Conservation (phyloP, 2,888 invertebrate species). For the Rotaria macrura region DNA sequence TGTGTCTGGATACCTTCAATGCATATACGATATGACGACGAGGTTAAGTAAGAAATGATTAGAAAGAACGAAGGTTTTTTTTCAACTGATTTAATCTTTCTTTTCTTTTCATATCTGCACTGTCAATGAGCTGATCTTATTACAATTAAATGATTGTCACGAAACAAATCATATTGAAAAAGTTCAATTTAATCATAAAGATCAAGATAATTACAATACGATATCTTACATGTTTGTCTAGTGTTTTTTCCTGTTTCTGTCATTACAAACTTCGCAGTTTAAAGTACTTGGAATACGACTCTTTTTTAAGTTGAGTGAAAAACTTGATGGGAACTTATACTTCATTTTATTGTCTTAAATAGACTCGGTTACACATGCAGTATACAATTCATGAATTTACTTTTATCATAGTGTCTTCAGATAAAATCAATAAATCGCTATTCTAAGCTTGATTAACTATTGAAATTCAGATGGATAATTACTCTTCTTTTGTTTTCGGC, state of each 20-base stretch:
- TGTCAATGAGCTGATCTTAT: constrained; percentile 74
- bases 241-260: no score
- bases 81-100: background rate
- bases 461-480: constrained; percentile 92
- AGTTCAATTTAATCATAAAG: constrained; percentile 67
- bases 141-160: constrained; percentile 78
- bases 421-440: constrained; percentile 75
- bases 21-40: background rate
- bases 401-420: constrained; percentile 69
- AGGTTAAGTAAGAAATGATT: background rate
- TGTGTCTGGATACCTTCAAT: background rate
- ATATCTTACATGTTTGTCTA: no score
- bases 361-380: constrained; percentile 71
- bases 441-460: constrained; percentile 81
- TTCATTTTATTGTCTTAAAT: constrained; percentile 81
- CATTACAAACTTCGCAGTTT: no score
- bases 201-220: no score
- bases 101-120: constrained; percentile 51
- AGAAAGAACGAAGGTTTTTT: background rate
- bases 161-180: constrained; percentile 76
- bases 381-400: constrained; percentile 55
- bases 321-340: constrained; percentile 93
- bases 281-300: no score
- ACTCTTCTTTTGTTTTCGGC: constrained; percentile 70
- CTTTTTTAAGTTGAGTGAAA: no score